Evolutionary conservation across 2,113 vertebrate genomes (phyloP).

Genomic region (Dicaeum eximium): DNA sequence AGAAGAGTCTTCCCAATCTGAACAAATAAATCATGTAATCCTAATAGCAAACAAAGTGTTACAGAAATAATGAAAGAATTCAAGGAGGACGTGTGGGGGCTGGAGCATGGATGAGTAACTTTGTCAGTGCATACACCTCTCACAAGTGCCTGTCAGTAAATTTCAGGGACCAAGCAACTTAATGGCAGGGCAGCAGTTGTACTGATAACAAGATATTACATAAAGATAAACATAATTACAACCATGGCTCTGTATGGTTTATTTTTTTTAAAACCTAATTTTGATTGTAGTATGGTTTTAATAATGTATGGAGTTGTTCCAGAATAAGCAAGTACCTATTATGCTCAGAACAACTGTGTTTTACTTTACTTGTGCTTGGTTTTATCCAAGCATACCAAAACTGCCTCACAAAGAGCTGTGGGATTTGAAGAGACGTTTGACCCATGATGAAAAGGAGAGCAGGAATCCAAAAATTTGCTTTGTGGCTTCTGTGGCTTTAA

Average conservation of each 20-base stretch:
- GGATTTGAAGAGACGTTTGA: not conserved
- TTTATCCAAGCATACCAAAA: not conserved
- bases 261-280: not conserved
- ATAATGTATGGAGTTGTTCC: slow-evolving; percentile 3
- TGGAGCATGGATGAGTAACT: not conserved
- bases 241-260: not conserved
- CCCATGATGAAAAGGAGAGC: not conserved
- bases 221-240: slow-evolving; percentile 42
- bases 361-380: not conserved
- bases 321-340: slow-evolving; percentile 10
- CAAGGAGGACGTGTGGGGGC: not conserved
- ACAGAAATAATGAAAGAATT: slow-evolving; percentile 52
- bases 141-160: not conserved
- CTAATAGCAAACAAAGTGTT: slow-evolving; percentile 59
- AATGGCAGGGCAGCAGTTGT: not conserved
- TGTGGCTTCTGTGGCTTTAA: slow-evolving; percentile 1
- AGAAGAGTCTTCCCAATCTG: slow-evolving; percentile 55
- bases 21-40: slow-evolving; percentile 63
- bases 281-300: slow-evolving; percentile 6
- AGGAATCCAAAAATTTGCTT: slow-evolving; percentile 5
- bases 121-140: not conserved
- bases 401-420: not conserved
- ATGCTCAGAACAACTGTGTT: not conserved
- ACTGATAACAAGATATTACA: slow-evolving; percentile 15
- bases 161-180: not conserved